Evolutionary conservation across 2,113 vertebrate species (phyloP).

Genomic region (Grantiella picta): DNA sequence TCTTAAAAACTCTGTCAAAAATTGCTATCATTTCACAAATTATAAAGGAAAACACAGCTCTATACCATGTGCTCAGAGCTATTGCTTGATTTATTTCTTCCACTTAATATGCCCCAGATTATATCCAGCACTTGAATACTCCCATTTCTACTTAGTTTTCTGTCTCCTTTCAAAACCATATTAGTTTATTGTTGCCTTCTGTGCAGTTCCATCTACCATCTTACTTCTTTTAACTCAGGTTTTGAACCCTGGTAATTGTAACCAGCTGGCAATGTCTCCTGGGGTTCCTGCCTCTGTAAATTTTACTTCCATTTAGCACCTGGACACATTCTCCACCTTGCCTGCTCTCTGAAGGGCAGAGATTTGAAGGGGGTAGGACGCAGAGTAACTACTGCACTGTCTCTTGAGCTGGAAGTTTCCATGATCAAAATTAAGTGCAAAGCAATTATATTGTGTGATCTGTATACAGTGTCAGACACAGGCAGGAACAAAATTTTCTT

Average conservation of each 20-base stretch:
- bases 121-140: conserved; percentile 36
- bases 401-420: neutral
- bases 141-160: conserved; percentile 42
- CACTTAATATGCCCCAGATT: conserved; percentile 60
- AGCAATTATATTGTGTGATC: neutral
- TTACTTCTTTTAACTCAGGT: conserved; percentile 43
- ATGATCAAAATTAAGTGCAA: neutral
- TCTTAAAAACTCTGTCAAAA: conserved; percentile 63
- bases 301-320: conserved; percentile 49
- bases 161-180: conserved; percentile 43
- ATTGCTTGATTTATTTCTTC: conserved; percentile 68
- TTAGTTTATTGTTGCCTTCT: conserved; percentile 54
- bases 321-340: neutral
- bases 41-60: conserved; percentile 29
- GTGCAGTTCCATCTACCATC: conserved; percentile 36
- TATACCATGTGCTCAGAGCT: conserved; percentile 54
- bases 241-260: conserved; percentile 50
- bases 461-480: neutral
- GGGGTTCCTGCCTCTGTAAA: neutral
- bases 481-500: neutral
- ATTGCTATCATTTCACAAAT: conserved; percentile 53
- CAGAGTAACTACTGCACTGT: neutral
- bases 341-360: neutral
- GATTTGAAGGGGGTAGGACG: neutral
- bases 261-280: conserved; percentile 9